Evolutionary conservation across 2,888 invertebrate species (phyloP).

Genomic region (Tenthredo mesomela): DNA sequence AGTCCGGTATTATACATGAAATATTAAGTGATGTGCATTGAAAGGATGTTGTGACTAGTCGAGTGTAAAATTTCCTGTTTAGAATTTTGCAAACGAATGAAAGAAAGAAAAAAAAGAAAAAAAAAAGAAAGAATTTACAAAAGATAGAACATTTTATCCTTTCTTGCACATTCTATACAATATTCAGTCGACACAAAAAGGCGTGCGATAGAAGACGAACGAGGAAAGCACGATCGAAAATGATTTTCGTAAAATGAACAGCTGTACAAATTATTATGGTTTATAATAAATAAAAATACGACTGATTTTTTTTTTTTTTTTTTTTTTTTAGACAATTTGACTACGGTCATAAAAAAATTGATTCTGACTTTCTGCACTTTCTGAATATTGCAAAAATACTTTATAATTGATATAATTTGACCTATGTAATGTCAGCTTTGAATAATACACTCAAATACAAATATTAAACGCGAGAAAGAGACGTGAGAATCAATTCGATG

Average conservation of each 20-base stretch:
- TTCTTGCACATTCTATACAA: constrained; percentile 25
- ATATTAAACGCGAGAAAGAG: constrained; percentile 9
- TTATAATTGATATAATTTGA: background rate
- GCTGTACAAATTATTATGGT: background rate
- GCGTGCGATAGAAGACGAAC: constrained; percentile 3
- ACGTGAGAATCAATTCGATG: background rate
- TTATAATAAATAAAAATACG: background rate
- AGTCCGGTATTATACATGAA: background rate
- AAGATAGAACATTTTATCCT: background rate
- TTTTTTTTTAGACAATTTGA: background rate
- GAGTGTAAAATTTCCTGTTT: background rate
- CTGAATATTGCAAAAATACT: constrained; percentile 13
- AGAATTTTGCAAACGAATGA: background rate
- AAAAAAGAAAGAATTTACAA: background rate
- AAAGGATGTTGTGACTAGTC: background rate
- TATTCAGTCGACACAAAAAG: constrained; percentile 23
- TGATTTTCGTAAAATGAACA: background rate
- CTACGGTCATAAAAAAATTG: background rate
- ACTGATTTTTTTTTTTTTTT: too few relatives aligned
- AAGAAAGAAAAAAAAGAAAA: background rate
- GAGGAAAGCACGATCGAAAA: background rate
- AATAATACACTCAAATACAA: background rate
- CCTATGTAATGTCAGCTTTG: constrained; percentile 4
- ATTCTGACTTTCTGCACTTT: background rate
- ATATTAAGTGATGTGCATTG: background rate